phyloP scores from a whole-genome alignment of 1,140 invertebrate species.

The Diachasmimorpha longicaudata region DNA sequence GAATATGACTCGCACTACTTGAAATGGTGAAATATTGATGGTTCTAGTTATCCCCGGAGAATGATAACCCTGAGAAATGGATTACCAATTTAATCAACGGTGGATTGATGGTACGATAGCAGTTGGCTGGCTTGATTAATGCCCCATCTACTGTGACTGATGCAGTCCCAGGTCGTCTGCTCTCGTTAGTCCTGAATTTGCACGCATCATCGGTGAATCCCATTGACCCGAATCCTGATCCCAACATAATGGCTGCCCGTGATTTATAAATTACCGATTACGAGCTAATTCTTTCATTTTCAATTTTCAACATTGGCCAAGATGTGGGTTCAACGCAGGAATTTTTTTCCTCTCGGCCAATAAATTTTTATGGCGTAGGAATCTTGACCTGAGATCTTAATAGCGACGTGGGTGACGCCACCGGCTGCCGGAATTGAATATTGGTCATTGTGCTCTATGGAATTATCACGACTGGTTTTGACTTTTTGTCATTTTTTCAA shows the following conservation, averaged over 20 bases:
- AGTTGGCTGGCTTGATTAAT: not conserved
- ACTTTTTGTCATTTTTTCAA: not conserved
- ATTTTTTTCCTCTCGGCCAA: no score
- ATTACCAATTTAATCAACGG: slow-evolving; percentile 3
- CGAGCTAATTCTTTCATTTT: no score
- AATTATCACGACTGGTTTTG: not conserved
- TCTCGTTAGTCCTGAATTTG: slow-evolving; percentile 1
- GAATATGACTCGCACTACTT: not conserved
- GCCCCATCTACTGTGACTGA: not conserved
- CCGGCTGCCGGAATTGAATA: not conserved
- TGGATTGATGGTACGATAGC: not conserved
- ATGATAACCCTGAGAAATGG: not conserved
- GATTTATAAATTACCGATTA: not conserved
- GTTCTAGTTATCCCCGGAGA: not conserved
- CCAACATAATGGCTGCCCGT: not conserved
- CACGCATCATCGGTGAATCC: slow-evolving; percentile 11
- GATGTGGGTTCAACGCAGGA: no score
- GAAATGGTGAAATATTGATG: no score
- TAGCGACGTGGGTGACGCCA: not conserved
- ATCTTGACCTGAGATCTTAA: not conserved
- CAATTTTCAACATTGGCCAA: no score
- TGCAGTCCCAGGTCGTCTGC: not conserved
- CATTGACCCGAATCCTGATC: slow-evolving; percentile 18
- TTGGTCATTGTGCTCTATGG: not conserved
- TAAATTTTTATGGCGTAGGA: not conserved